Conservation (phyloP, 53 echinoderm and acorn worm genomes). For the Temnopleurus reevesii region DNA sequence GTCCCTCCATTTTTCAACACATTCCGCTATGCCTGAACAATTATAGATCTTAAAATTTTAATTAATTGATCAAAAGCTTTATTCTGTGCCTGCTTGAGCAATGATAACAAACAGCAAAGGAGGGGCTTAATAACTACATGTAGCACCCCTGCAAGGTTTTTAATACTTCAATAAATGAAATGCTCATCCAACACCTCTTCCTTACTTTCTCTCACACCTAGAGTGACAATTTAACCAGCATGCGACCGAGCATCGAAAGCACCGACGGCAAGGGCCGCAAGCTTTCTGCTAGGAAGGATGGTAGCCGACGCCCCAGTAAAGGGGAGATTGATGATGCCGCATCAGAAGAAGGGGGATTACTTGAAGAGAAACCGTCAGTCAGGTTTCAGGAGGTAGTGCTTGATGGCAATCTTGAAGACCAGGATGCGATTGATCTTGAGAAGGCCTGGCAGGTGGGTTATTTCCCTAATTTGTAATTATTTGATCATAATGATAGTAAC, state of each 20-base stretch:
- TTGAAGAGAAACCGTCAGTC: constrained; percentile 62
- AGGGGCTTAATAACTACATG: too few species aligned
- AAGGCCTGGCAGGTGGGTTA: constrained; percentile 87
- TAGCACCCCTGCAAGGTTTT: too few species aligned
- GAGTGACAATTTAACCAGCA: not conserved
- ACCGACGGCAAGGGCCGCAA: not conserved
- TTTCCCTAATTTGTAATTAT: not conserved
- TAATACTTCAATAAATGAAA: too few species aligned
- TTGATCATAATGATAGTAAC: too few species aligned
- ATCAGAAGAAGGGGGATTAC: not conserved
- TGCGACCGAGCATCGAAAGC: not conserved
- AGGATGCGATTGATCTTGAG: constrained; percentile 75
- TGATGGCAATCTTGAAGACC: not conserved
- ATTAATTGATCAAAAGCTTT: too few species aligned
- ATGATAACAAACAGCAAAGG: too few species aligned
- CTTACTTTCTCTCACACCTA: not conserved
- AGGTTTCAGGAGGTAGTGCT: constrained; percentile 62
- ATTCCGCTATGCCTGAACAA: too few species aligned
- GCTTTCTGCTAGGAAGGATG: not conserved
- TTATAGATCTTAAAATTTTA: too few species aligned
- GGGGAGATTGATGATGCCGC: not conserved
- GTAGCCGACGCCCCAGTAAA: constrained; percentile 20
- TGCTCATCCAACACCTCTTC: too few species aligned
- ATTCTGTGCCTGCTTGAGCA: too few species aligned
- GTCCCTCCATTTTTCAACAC: too few species aligned